Conservation (phyloP, 2,888 invertebrate genomes). For the Pilophorus perplexus region DNA sequence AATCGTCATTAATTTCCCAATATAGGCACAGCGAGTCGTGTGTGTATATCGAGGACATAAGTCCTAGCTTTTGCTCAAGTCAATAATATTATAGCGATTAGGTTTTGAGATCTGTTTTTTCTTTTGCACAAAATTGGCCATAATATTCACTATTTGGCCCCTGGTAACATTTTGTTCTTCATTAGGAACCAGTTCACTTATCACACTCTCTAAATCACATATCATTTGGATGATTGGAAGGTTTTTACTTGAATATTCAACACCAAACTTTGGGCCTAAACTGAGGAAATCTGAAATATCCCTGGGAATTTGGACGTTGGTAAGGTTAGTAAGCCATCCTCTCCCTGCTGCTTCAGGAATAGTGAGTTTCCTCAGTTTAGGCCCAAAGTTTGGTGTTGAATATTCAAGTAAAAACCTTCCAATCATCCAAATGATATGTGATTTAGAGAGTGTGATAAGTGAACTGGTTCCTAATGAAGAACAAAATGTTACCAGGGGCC, state of each 20-base stretch:
- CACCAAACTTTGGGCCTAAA: slow-evolving; percentile 2
- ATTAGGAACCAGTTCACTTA: neutral
- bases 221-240: neutral
- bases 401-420: neutral
- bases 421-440: neutral
- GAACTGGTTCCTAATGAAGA: neutral
- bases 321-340: neutral
- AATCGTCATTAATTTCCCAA: too few species aligned
- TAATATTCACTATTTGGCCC: neutral
- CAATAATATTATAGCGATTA: neutral
- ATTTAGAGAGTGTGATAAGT: neutral
- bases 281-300: neutral
- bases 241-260: neutral
- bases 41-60: too few species aligned
- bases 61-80: too few species aligned
- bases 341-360: neutral
- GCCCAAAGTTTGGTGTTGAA: neutral
- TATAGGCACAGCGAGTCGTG: too few species aligned
- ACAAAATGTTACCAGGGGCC: neutral
- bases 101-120: neutral
- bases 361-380: neutral
- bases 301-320: neutral
- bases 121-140: too few species aligned
- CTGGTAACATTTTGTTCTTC: neutral
- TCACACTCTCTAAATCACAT: neutral